Percentiles rank a stretch among this genome's conserved stretches.
Evolutionary conservation across 23 tunicate species (phyloP).

Genomic region (Halocynthia roretzi): DNA sequence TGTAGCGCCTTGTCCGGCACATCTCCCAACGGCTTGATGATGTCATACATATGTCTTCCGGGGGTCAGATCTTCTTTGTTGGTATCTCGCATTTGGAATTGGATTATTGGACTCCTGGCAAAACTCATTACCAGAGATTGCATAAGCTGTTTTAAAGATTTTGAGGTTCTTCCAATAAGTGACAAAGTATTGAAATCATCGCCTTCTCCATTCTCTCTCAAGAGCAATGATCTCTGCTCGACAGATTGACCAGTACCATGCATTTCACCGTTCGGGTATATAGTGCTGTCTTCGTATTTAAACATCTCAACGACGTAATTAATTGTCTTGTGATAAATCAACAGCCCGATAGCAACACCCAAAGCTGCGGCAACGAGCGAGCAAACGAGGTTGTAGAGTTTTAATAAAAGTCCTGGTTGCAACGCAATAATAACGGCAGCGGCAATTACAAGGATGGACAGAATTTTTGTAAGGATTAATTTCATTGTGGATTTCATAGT

Average conservation of each 20-base stretch:
- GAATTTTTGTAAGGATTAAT: background rate
- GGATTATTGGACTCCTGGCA: background rate
- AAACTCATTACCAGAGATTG: background rate
- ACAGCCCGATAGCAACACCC: background rate
- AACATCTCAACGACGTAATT: background rate
- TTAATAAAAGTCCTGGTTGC: background rate
- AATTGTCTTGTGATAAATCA: background rate
- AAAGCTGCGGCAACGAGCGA: background rate
- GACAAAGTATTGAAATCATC: background rate
- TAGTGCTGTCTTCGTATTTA: background rate
- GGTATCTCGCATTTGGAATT: no score
- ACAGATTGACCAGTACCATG: no score
- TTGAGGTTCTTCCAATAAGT: background rate
- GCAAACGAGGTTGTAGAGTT: background rate
- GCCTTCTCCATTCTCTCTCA: background rate
- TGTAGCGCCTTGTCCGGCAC: constrained; percentile 52
- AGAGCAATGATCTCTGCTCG: background rate
- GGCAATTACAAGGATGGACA: background rate
- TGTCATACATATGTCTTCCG: constrained; percentile 23
- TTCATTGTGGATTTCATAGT: background rate
- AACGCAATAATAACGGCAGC: background rate
- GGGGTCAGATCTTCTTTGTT: background rate
- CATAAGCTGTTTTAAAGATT: background rate
- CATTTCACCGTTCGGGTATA: no score
- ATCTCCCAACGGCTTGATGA: constrained; percentile 56